phyloP scores from a whole-genome alignment of 2,797 vertebrate genomes.

The Ataeniobius toweri region DNA sequence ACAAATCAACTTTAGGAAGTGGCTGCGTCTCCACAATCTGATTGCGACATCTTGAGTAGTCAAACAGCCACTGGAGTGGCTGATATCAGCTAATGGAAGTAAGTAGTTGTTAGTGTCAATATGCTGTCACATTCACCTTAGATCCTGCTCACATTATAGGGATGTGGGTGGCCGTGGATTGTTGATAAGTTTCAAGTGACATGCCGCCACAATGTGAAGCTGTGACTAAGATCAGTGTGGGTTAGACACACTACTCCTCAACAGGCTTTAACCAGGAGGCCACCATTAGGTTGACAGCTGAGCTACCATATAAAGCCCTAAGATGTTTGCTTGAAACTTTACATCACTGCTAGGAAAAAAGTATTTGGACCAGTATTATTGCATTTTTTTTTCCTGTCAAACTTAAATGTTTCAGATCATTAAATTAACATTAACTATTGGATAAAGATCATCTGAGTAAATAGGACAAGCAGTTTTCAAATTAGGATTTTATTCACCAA shows the following conservation, averaged over 20 bases:
- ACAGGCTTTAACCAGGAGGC: conserved; percentile 39
- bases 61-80: conserved; percentile 56
- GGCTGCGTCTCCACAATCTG: conserved; percentile 61
- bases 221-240: conserved; percentile 27
- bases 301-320: neutral
- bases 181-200: conserved; percentile 59
- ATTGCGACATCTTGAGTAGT: conserved; percentile 59
- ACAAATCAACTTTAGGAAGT: conserved; percentile 64
- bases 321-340: conserved; percentile 1
- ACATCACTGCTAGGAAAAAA: too few relatives aligned
- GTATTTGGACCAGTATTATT: too few relatives aligned
- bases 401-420: too few relatives aligned
- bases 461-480: too few relatives aligned
- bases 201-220: conserved; percentile 21
- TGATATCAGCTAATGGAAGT: conserved; percentile 76
- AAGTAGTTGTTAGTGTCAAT: conserved; percentile 67
- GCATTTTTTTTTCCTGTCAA: too few relatives aligned
- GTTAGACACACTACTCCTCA: conserved; percentile 30
- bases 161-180: conserved; percentile 54
- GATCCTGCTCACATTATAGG: conserved; percentile 51
- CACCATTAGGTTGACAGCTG: conserved; percentile 24
- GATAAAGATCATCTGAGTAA: too few relatives aligned
- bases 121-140: conserved; percentile 54
- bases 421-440: too few relatives aligned
- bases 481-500: too few relatives aligned